Conservation (phyloP, 2,888 invertebrate species). For the Hypomecis punctinalis region DNA sequence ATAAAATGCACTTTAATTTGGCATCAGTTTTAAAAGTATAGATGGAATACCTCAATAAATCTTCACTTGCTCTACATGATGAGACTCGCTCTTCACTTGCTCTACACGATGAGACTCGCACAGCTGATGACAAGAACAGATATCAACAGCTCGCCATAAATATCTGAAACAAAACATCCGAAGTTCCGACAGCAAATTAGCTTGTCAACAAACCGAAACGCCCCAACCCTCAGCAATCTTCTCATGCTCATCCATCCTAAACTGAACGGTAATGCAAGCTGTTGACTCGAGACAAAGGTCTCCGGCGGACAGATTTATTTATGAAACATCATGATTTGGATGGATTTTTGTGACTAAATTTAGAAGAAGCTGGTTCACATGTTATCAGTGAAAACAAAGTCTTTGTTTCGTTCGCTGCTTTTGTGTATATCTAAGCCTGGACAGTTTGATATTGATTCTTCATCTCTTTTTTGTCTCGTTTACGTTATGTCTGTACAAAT, state of each 20-base stretch:
- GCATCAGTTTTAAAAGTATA: too few species aligned
- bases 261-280: slow-evolving; percentile 11
- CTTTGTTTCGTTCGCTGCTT: too few species aligned
- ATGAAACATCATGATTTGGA: slow-evolving; percentile 2
- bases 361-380: background rate
- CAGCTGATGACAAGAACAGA: background rate
- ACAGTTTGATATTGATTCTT: too few species aligned
- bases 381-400: too few species aligned
- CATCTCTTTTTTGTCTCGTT: too few species aligned
- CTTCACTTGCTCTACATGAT: too few species aligned
- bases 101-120: too few species aligned
- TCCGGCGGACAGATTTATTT: slow-evolving; percentile 13
- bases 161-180: slow-evolving; percentile 7
- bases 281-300: slow-evolving; percentile 9
- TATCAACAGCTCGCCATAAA: slow-evolving; percentile 1
- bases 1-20: too few species aligned
- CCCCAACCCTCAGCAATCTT: background rate
- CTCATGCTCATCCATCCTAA: slow-evolving; percentile 12
- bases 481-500: too few species aligned
- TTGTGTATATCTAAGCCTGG: too few species aligned
- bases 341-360: background rate
- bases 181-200: slow-evolving; percentile 12
- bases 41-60: too few species aligned
- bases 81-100: too few species aligned
- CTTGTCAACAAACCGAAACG: slow-evolving; percentile 16